Evolutionary conservation across 2,888 invertebrate species (phyloP).

Genomic region (Xestia sexstrigata): DNA sequence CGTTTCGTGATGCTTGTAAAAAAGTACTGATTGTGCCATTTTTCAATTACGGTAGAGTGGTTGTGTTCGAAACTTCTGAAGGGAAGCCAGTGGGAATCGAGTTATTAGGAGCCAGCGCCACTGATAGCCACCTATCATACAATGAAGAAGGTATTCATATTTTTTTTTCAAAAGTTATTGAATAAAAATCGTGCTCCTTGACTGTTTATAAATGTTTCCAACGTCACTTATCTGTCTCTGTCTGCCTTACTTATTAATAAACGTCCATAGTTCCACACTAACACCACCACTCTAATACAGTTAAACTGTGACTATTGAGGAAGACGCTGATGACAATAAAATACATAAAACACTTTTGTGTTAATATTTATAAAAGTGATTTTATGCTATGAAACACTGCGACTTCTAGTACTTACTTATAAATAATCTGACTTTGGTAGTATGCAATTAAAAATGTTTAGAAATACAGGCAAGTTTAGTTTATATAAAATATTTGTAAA

Average conservation of each 20-base stretch:
- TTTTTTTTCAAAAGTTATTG: constrained; percentile 11
- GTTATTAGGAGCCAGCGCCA: too few relatives aligned
- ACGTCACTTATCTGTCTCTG: too few relatives aligned
- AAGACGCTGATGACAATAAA: neutral
- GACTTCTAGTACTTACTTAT: constrained; percentile 19
- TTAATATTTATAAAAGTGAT: neutral
- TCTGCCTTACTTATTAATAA: constrained; percentile 15
- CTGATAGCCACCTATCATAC: too few relatives aligned
- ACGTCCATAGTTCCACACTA: constrained; percentile 3
- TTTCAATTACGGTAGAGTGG: too few relatives aligned
- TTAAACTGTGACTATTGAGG: constrained; percentile 1
- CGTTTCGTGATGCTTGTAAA: too few relatives aligned
- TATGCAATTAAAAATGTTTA: neutral
- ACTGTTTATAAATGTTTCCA: constrained; percentile 6
- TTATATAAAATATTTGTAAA: neutral
- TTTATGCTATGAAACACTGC: constrained; percentile 1
- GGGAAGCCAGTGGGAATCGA: too few relatives aligned
- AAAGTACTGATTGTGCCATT: too few relatives aligned
- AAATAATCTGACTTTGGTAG: constrained; percentile 4
- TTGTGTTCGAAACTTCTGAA: too few relatives aligned
- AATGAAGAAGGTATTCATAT: constrained; percentile 5
- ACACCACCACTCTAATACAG: neutral
- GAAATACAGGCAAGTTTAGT: neutral
- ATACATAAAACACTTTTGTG: constrained; percentile 20
- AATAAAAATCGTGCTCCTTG: constrained; percentile 21